Evolutionary conservation across 2,797 vertebrate species (phyloP), one percentile per base, ranked within the genome.

Genomic region (Gallinago nigripennis): DNA sequence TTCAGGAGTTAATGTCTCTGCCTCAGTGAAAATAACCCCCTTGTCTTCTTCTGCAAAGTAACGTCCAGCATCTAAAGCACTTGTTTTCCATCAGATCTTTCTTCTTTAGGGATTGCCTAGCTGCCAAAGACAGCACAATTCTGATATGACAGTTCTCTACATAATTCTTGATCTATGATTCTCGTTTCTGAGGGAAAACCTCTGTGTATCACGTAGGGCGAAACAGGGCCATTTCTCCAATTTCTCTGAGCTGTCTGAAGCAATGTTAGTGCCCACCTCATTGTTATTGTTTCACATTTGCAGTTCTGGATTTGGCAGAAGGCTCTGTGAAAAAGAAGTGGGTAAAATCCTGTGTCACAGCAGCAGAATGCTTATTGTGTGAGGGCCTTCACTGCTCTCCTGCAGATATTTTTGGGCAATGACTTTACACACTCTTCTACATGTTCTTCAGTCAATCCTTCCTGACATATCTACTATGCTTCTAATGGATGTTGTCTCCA

Each of bases 181-280:
- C n/a, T 39, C 3, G 14, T 51, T 89, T 46, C 35, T 46, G 20
- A 48, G 19, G 33, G 12, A 2, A 37, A 25, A 4, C 1, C 1
- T 0, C 8, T 18, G 3, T 41, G 3, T 30, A 21, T 19, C 4
- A 21, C 1, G 0, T 9, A 50, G 16, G 16, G 64, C 1, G 3
- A 48, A 73, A 9, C 8, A 81, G 20, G 12, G 37, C 15, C 16
- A 16, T 60, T 56, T 43, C 9, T 77, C 8, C 39, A 9, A 43
- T 73, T 66, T 87, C 10, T 76, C 28, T 82, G 43, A 60, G 12
- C 21, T 79, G 27, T 6, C 8, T 1, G 0, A 18, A 68, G 12
- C 2, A 1, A 33, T 63, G 3, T 20, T 41, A 16, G 27, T 9
- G 14, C 5, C 6, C 8, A 19, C 5, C 14, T 69, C 11, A 4